Evolutionary conservation across 2,113 vertebrate species (phyloP).

Genomic region (Chionomys nivalis): DNA sequence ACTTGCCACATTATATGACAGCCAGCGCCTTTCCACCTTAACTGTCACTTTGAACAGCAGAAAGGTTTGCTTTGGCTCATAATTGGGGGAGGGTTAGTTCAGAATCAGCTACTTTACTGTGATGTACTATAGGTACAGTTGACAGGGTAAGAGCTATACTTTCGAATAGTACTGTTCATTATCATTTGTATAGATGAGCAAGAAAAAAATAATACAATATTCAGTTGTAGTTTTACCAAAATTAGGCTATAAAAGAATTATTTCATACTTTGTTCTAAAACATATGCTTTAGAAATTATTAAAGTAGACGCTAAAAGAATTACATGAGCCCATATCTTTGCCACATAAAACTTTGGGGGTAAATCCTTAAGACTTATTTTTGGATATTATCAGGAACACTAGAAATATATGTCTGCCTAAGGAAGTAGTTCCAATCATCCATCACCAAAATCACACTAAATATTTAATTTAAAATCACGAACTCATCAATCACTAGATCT

Average conservation of each 20-base stretch:
- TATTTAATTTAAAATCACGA: slow-evolving; percentile 63
- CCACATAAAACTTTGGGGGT: neutral
- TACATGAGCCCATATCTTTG: neutral
- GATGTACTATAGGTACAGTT: neutral
- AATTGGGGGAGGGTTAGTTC: neutral
- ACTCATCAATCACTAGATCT: slow-evolving; percentile 59
- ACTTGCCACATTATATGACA: neutral
- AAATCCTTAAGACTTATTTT: slow-evolving; percentile 56
- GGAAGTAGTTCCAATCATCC: slow-evolving; percentile 41
- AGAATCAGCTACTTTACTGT: neutral
- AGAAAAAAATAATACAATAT: slow-evolving; percentile 27
- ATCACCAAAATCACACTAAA: slow-evolving; percentile 59
- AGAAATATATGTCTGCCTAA: slow-evolving; percentile 53
- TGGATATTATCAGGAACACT: slow-evolving; percentile 59
- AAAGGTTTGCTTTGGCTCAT: neutral
- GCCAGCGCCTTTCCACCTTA: neutral
- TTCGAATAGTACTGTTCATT: neutral
- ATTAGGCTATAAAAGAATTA: slow-evolving; percentile 21
- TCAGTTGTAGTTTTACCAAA: slow-evolving; percentile 7
- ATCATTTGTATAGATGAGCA: neutral
- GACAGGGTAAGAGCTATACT: neutral
- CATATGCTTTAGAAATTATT: slow-evolving; percentile 3
- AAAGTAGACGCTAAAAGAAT: slow-evolving; percentile 27
- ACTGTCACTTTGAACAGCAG: neutral
- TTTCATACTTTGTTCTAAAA: neutral